Base-by-base conservation (phyloP, 64 coral and sea anemone genomes). In the Porites australiensis region DNA sequence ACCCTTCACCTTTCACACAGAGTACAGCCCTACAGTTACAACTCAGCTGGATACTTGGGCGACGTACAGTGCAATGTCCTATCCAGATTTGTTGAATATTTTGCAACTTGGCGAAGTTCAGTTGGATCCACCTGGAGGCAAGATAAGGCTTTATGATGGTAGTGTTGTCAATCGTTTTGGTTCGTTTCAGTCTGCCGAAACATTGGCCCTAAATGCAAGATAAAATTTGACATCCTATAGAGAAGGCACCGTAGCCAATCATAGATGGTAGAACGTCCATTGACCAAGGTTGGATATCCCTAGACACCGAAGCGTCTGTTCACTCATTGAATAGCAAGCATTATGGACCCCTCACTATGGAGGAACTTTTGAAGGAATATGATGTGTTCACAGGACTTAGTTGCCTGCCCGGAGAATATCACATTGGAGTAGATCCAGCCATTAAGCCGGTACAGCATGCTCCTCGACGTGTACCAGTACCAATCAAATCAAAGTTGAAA, bases 91-190 rank as follows among this genome's bases (percentile, higher is more conserved):
- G 20, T 27, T 82, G 23, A 82, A 82, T 37, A 59, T 80, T 37
- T 80, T 80, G 27, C 27, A 37, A 37, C 27, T 37, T 37, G 27
- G 27, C 27, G 58, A 82, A 16, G 79, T 62, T 37, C 10, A 82
- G 77, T 12, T 79, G 77, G 77, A 37, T 2, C 52, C 54, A 18
- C 77, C 77, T 79, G 77, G 54, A 22, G 77, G 77, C 5, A 79
- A 79, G 77, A 79, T 79, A 82, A 82, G 22, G 23, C 7, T 82
- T 2, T 63, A 64, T 27, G 79, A 82, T 63, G 79, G 27, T 13
- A 19, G 57, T 62, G 57, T 82, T 21, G 79, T 82, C 27, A 21
- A 62, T 2, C 23, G 58, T 18, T 22, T 82, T n/a, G 77, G 77
- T 54, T 82, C 79, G 27, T 37, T 37, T 37, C 27, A 37, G 27